Percentiles rank a stretch among this genome's conserved stretches.
These are phyloP conservation scores for Pollicipes pollicipes DNA, from an alignment of 1,140 invertebrate genomes.

Conservation along the genomic window DNA sequence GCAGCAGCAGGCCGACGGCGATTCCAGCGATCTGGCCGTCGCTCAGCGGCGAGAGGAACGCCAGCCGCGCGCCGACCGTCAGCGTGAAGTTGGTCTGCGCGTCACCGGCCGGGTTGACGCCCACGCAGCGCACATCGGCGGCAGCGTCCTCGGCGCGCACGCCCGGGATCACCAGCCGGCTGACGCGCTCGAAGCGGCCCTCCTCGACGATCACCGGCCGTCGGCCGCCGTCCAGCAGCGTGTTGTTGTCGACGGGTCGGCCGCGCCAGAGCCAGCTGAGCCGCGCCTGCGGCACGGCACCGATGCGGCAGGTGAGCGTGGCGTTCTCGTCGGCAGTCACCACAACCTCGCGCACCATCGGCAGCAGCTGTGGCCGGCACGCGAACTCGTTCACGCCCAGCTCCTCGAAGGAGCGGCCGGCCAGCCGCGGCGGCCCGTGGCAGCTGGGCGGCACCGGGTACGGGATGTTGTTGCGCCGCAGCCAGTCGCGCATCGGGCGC, in stretches of 20 bases:
- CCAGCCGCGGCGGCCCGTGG: slow-evolving; percentile 43
- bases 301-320: slow-evolving; percentile 57
- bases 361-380: slow-evolving; percentile 55
- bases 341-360: slow-evolving; percentile 50
- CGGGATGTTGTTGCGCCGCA: slow-evolving; percentile 50
- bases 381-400: slow-evolving; percentile 54
- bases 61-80: slow-evolving; percentile 10
- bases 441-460: slow-evolving; percentile 51
- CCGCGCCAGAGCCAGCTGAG: slow-evolving; percentile 78
- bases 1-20: slow-evolving; percentile 11
- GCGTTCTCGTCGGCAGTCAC: slow-evolving; percentile 63
- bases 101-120: slow-evolving; percentile 59
- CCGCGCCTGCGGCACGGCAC: slow-evolving; percentile 53
- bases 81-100: slow-evolving; percentile 57
- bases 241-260: slow-evolving; percentile 56
- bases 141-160: slow-evolving; percentile 70
- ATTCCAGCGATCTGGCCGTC: slow-evolving; percentile 14
- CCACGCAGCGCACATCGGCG: slow-evolving; percentile 35
- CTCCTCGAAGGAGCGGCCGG: slow-evolving; percentile 43
- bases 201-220: slow-evolving; percentile 12
- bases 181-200: slow-evolving; percentile 42
- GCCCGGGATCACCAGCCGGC: slow-evolving; percentile 62
- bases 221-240: slow-evolving; percentile 26
- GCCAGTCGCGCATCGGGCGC: slow-evolving; percentile 53
- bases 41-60: slow-evolving; percentile 12